Evolutionary conservation across 1,140 invertebrate species (phyloP).

Genomic region (Drusus annulatus): DNA sequence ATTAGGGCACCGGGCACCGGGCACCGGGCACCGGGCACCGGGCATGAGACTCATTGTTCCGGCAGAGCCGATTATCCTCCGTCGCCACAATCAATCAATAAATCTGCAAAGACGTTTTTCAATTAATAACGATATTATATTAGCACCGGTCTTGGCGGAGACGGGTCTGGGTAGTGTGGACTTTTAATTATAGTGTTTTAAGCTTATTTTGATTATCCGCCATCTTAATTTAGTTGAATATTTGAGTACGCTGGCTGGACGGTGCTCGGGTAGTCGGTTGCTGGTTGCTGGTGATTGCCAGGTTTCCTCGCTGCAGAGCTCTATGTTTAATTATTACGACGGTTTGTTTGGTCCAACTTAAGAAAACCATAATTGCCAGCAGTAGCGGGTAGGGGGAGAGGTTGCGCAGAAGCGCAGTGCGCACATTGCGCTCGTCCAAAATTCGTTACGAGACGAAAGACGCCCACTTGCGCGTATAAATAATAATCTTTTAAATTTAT

Average conservation of each 20-base stretch:
- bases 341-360: slow-evolving; percentile 23
- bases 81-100: slow-evolving; percentile 44
- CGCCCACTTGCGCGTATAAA: slow-evolving; percentile 60
- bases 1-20: background rate
- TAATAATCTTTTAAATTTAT: slow-evolving; percentile 61
- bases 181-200: slow-evolving; percentile 48
- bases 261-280: no score
- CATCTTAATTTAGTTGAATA: slow-evolving; percentile 40
- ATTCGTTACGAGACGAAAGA: slow-evolving; percentile 59
- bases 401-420: slow-evolving; percentile 29
- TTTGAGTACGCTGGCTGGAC: background rate
- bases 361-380: slow-evolving; percentile 39
- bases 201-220: slow-evolving; percentile 49
- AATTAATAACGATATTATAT: slow-evolving; percentile 44
- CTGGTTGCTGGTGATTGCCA: no score
- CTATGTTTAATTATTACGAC: slow-evolving; percentile 53
- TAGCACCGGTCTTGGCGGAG: background rate
- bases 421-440: slow-evolving; percentile 47
- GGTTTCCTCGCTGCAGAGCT: slow-evolving; percentile 2
- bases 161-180: slow-evolving; percentile 20
- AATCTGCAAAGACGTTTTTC: slow-evolving; percentile 43
- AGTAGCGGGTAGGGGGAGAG: slow-evolving; percentile 16
- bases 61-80: background rate
- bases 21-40: background rate
- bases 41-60: background rate